Base-by-base conservation (phyloP, 1,140 invertebrate species). In the Aethina tumida region DNA sequence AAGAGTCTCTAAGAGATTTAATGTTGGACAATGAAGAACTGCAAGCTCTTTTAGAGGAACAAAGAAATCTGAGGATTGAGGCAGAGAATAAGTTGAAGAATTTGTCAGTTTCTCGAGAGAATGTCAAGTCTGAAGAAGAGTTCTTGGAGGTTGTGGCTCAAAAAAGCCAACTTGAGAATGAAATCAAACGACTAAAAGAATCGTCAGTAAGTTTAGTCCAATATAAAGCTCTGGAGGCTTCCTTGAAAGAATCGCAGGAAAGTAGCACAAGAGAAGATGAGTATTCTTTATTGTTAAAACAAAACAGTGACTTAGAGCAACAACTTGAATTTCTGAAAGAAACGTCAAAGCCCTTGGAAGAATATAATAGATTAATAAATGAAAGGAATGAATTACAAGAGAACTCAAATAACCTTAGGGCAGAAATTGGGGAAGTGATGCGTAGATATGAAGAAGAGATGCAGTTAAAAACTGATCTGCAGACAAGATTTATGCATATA, bases 11-110 rank as follows among this genome's bases (percentile, higher is more conserved):
- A 17, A 63, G 68, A 35, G 78, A 79, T 41, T 56, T 83, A 12
- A 73, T 72, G 35, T 64, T 64, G 25, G 79, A 84, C 49, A 81
- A 82, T 52, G 77, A 82, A 41, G 75, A 85, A 43, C 58, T 88
- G 30, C 78, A 84, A 52, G 53, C 67, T 15, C 52, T 79, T 9
- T 57, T 84, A 38, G 74, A 77, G 39, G 67, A 75, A 35, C 67
- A 79, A 41, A 63, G 58, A 47, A 36, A 46, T 18, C 6, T 56
- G 41, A 29, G 59, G 53, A 33, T 52, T 48, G 18, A 46, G 47
- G 28, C 44, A 50, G 31, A 63, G 59, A 41, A 44, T 43, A 21
- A 35, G 5, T 26, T 26, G 27, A 14, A 13, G 16, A 24, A 15
- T 31, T 21, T 15, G 21, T 19, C n/a, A 26, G 24, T 10, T 26